Conservation (phyloP, 2,797 vertebrate species). For the Poecilia picta region DNA sequence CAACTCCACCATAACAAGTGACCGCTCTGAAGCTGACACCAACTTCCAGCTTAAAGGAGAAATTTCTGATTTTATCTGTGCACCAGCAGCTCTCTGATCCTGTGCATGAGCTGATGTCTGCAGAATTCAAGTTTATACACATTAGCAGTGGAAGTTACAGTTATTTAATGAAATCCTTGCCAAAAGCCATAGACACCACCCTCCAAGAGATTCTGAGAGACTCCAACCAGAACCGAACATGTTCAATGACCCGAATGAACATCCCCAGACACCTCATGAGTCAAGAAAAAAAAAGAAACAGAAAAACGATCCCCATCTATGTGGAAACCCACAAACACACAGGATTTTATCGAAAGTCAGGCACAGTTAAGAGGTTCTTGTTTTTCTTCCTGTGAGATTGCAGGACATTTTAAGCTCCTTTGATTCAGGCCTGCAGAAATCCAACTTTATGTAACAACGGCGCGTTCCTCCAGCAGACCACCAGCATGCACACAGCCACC, state of each 20-base stretch:
- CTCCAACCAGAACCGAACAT: not conserved
- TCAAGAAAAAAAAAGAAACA: constrained; percentile 10
- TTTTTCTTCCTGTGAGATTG: constrained; percentile 19
- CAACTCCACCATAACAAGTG: not conserved
- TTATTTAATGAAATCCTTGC: not conserved
- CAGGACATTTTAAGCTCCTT: constrained; percentile 8
- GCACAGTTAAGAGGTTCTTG: constrained; percentile 22
- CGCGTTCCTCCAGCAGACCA: constrained; percentile 35
- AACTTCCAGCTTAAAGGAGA: not conserved
- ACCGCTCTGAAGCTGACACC: not conserved
- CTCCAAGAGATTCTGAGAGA: not conserved
- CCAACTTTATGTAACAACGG: constrained; percentile 9
- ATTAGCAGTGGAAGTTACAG: not conserved
- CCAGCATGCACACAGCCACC: constrained; percentile 25
- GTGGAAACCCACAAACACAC: constrained; percentile 33
- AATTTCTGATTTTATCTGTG: not conserved
- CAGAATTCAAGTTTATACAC: not conserved
- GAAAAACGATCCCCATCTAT: constrained; percentile 21
- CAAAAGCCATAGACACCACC: not conserved
- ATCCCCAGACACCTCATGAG: constrained; percentile 13
- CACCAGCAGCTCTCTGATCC: not conserved
- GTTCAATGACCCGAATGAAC: constrained; percentile 24
- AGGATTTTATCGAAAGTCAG: constrained; percentile 13
- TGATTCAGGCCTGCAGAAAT: constrained; percentile 15
- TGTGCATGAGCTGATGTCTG: not conserved